These are phyloP conservation scores for Cyrtorhinus lividipennis DNA, from an alignment of 1,140 invertebrate species.

Conservation along the genomic window DNA sequence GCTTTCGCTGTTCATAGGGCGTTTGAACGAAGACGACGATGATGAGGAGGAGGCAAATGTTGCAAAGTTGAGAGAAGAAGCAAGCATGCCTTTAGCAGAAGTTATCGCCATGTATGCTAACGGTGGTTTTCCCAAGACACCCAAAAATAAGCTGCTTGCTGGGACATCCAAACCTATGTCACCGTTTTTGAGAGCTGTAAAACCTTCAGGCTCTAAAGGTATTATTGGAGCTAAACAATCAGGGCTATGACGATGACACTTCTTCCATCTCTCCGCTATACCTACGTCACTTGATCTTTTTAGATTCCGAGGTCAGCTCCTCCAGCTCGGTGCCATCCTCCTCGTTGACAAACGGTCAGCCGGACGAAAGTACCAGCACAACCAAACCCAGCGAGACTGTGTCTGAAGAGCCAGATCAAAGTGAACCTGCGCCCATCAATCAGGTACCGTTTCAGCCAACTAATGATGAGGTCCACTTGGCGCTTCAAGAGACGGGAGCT, in stretches of 20 bases:
- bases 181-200: constrained; percentile 16
- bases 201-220: not conserved
- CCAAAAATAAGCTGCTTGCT: constrained; percentile 16
- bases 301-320: not conserved
- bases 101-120: constrained; percentile 47
- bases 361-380: not conserved
- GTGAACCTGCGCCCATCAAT: too few species aligned
- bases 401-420: too few species aligned
- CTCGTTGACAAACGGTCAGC: not conserved
- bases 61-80: constrained; percentile 60
- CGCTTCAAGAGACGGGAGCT: too few species aligned
- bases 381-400: too few species aligned
- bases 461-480: too few species aligned
- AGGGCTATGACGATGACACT: too few species aligned
- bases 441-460: too few species aligned
- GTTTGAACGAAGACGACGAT: constrained; percentile 23
- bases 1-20: not conserved
- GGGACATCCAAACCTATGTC: constrained; percentile 16
- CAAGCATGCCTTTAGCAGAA: constrained; percentile 64
- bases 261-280: not conserved
- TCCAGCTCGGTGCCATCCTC: not conserved
- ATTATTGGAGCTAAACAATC: too few species aligned
- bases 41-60: constrained; percentile 44
- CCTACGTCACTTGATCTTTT: not conserved
- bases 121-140: constrained; percentile 15